phyloP scores from a whole-genome alignment of 2,113 vertebrate species.

The Acanthisitta chloris region DNA sequence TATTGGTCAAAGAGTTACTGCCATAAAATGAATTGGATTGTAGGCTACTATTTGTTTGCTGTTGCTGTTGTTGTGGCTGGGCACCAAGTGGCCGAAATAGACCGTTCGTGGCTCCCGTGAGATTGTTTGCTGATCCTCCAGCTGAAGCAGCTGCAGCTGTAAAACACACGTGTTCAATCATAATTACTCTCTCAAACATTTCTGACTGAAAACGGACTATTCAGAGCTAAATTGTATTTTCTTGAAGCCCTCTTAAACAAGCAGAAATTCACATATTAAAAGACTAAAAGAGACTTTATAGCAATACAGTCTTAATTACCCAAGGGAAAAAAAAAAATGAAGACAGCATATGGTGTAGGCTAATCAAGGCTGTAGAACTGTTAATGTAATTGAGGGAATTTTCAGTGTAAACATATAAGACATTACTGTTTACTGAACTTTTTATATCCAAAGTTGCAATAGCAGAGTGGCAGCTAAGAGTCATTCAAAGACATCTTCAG shows the following conservation, averaged over 20 bases:
- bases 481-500: not conserved
- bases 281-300: not conserved
- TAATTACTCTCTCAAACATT: constrained; percentile 29
- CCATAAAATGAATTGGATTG: constrained; percentile 94
- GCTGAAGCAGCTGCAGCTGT: constrained; percentile 89
- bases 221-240: constrained; percentile 6
- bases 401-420: not conserved
- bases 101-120: constrained; percentile 88
- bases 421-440: not conserved
- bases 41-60: constrained; percentile 84
- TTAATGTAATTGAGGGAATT: not conserved
- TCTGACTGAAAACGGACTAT: constrained; percentile 28
- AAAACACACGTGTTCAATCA: constrained; percentile 65
- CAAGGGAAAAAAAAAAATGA: not conserved
- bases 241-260: not conserved
- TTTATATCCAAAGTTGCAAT: not conserved
- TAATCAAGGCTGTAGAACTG: not conserved
- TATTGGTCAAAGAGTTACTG: constrained; percentile 86
- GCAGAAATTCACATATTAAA: constrained; percentile 19
- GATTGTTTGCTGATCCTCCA: constrained; percentile 88
- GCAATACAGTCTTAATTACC: constrained; percentile 16
- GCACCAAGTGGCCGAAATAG: constrained; percentile 91
- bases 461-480: not conserved
- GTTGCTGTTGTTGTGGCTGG: constrained; percentile 85
- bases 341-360: not conserved